phyloP scores from a whole-genome alignment of 1,140 invertebrate species.

The Aculops lycopersici region DNA sequence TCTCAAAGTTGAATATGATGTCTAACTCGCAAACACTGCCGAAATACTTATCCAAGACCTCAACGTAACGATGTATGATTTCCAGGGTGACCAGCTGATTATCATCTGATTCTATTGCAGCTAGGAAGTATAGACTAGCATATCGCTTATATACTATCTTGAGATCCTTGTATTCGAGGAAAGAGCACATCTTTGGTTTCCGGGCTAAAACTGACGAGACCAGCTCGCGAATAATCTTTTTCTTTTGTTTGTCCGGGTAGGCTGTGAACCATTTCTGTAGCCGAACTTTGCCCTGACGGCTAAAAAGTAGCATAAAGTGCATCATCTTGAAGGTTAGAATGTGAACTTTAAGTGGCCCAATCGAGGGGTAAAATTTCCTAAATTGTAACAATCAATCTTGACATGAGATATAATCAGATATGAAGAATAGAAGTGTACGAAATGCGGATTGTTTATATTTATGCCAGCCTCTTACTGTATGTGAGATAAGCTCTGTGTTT shows the following conservation, averaged over 20 bases:
- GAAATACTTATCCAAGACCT: slow-evolving; percentile 93
- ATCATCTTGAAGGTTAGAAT: slow-evolving; percentile 24
- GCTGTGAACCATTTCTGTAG: slow-evolving; percentile 69
- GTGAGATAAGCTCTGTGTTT: no score
- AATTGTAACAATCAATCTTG: no score
- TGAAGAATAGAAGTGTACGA: no score
- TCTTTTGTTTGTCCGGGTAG: slow-evolving; percentile 75
- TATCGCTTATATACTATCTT: slow-evolving; percentile 98
- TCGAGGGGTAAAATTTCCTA: no score
- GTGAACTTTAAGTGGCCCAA: no score
- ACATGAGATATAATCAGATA: no score
- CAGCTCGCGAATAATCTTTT: slow-evolving; percentile 86
- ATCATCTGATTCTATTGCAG: slow-evolving; percentile 82
- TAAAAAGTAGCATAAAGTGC: slow-evolving; percentile 94
- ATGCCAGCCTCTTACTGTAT: no score
- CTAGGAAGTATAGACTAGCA: slow-evolving; percentile 93
- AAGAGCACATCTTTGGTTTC: slow-evolving; percentile 98
- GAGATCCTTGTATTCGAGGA: slow-evolving; percentile 91
- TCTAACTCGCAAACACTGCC: slow-evolving; percentile 98
- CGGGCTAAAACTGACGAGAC: slow-evolving; percentile 80
- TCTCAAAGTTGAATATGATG: slow-evolving; percentile 99
- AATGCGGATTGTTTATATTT: no score
- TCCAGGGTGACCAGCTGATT: slow-evolving; percentile 84
- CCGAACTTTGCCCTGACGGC: slow-evolving; percentile 81
- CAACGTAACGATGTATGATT: slow-evolving; percentile 90